Base-by-base conservation (phyloP, 1,140 invertebrate species). In the Apis dorsata region DNA sequence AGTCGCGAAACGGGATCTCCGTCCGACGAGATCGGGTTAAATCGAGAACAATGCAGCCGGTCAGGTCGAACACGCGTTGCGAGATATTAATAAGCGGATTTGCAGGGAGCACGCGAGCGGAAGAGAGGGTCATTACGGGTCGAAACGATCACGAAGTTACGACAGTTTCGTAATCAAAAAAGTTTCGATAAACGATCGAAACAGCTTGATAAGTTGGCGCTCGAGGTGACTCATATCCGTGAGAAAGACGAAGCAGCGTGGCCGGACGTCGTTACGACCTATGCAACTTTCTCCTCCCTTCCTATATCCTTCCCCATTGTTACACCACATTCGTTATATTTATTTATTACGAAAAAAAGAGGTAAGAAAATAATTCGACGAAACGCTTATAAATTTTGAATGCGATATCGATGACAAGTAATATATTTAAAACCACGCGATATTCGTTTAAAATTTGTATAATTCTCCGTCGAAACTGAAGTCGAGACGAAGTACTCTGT, bases 181-280 rank as follows among this genome's bases (percentile, higher is more conserved):
- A 63, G 66, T 84, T 71, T 57, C 72, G 66, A 87, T 79, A 86
- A 87, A 84, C 79, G 86, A 86, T 71, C 53, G 66, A n/a, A 62
- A 49, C 55, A 69, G 53, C 69, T 70, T 44, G 65, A 76, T 74
- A 83, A 86, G 79, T 74, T 69, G 28, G 19, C 59, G 65, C 34
- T 49, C 55, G 65, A 60, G 34, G 66, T 63, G 84, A 78, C 28
- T 86, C 85, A 74, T 63, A 57, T 79, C 71, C 65, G 71, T 87
- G 84, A 66, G 84, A 87, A 79, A 75, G 24, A 53, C 65, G 11
- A 51, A 75, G 62, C 34, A 7, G 34, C 72, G 60, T 51, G 51
- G 19, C 62, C 49, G 53, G 34, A 55, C 34, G 49, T 28, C 4
- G 34, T 24, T 60, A 19, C 68, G 19, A 62, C 53, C 55, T 44